Percentiles rank a stretch among this genome's conserved stretches.
Evolutionary conservation across 2,797 vertebrate species (phyloP).

Genomic region (Miichthys miiuy): DNA sequence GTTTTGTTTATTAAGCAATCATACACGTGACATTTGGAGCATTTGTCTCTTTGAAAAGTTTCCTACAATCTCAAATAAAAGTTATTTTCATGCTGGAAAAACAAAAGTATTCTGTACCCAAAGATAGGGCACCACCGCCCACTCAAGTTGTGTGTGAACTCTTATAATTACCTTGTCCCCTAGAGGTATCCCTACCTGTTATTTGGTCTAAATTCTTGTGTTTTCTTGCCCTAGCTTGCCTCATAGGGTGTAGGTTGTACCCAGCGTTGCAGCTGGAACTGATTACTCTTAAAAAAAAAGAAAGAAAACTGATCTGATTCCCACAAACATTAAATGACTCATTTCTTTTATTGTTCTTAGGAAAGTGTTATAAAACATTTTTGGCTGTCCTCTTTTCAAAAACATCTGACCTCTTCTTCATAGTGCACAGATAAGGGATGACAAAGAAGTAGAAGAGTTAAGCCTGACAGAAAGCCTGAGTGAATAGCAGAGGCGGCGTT

Average conservation of each 20-base stretch:
- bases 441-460: constrained; percentile 5
- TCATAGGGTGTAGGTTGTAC: not conserved
- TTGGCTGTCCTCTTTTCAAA: not conserved
- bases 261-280: constrained; percentile 24
- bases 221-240: constrained; percentile 54
- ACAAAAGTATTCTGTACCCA: not conserved
- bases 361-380: not conserved
- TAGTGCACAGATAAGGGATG: not conserved
- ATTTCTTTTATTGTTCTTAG: not conserved
- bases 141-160: constrained; percentile 1
- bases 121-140: not conserved
- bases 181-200: not conserved
- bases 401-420: not conserved
- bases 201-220: not conserved
- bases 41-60: not conserved
- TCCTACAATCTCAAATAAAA: not conserved
- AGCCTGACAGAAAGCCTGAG: constrained; percentile 1
- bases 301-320: not conserved
- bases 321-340: constrained; percentile 22
- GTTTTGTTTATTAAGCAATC: not conserved
- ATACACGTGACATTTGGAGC: no score
- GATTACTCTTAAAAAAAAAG: constrained; percentile 25
- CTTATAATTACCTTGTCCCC: constrained; percentile 4
- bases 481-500: constrained; percentile 27
- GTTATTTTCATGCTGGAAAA: not conserved